phyloP scores from a whole-genome alignment of 53 echinoderm and acorn worm species.

The Apostichopus leukothele region DNA sequence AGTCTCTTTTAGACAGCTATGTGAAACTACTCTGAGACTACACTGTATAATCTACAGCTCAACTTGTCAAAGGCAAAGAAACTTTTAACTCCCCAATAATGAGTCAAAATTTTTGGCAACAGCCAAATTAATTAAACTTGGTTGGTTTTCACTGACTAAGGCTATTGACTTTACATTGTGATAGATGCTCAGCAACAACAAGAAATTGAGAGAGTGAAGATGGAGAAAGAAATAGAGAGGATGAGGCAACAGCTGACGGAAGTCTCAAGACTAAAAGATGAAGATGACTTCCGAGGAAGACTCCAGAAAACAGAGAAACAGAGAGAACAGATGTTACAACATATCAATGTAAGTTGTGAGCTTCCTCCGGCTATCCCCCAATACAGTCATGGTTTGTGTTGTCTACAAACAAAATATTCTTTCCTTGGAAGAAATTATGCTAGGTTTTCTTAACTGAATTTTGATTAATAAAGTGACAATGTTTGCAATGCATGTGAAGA shows the following conservation, averaged over 20 bases:
- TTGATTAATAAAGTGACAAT: too few species aligned
- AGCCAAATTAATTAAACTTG: neutral
- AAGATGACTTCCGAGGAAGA: constrained; percentile 63
- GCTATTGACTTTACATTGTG: neutral
- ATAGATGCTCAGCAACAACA: constrained; percentile 59
- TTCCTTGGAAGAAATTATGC: too few species aligned
- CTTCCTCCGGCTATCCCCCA: too few species aligned
- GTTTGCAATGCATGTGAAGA: too few species aligned
- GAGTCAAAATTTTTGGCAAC: neutral
- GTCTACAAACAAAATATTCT: too few species aligned
- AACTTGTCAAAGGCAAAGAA: neutral
- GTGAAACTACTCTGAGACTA: too few species aligned
- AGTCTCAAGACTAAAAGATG: constrained; percentile 61
- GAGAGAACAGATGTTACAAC: constrained; percentile 72
- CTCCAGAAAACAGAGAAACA: constrained; percentile 72
- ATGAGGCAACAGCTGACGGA: constrained; percentile 68
- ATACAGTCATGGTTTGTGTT: too few species aligned
- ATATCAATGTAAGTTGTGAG: constrained; percentile 68
- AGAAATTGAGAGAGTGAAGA: constrained; percentile 53
- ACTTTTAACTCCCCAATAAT: neutral
- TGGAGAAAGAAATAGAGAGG: constrained; percentile 79
- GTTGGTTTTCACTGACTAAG: neutral
- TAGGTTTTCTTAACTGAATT: too few species aligned
- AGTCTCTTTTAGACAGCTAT: too few species aligned
- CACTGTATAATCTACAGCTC: neutral